These are phyloP conservation scores for Butorides virescens DNA, from an alignment of 2,113 vertebrate genomes.

Conservation along the genomic window DNA sequence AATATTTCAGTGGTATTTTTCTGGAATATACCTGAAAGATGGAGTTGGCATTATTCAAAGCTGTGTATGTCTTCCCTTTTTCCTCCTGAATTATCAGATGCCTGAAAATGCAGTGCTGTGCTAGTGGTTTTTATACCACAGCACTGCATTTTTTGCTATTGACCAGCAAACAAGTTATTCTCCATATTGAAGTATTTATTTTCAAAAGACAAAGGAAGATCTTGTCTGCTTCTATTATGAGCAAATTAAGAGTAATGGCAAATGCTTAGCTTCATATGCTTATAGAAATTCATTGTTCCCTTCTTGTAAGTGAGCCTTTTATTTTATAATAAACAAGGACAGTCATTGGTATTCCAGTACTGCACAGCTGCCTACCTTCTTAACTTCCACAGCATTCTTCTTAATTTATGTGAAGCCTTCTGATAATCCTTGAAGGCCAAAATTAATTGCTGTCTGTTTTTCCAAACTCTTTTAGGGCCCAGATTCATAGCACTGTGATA, in stretches of 20 bases:
- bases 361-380: constrained; percentile 41
- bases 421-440: constrained; percentile 67
- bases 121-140: neutral
- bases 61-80: neutral
- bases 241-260: constrained; percentile 57
- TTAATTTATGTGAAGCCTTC: constrained; percentile 64
- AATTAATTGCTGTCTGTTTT: constrained; percentile 64
- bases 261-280: constrained; percentile 2
- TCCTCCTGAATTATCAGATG: neutral
- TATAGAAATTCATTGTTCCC: constrained; percentile 20
- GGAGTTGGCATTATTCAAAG: neutral
- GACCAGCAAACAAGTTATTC: neutral
- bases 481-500: constrained; percentile 48
- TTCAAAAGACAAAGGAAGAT: constrained; percentile 27
- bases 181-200: constrained; percentile 5
- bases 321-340: constrained; percentile 51
- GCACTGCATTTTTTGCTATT: neutral
- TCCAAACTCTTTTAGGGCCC: constrained; percentile 43
- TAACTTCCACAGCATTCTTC: constrained; percentile 57
- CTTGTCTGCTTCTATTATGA: constrained; percentile 26
- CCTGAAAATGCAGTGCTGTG: neutral
- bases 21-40: neutral
- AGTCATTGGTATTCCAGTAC: constrained; percentile 57
- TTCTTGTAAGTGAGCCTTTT: constrained; percentile 5
- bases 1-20: neutral